phyloP scores from a whole-genome alignment of 1,140 invertebrate species.

The Myzus persicae region DNA sequence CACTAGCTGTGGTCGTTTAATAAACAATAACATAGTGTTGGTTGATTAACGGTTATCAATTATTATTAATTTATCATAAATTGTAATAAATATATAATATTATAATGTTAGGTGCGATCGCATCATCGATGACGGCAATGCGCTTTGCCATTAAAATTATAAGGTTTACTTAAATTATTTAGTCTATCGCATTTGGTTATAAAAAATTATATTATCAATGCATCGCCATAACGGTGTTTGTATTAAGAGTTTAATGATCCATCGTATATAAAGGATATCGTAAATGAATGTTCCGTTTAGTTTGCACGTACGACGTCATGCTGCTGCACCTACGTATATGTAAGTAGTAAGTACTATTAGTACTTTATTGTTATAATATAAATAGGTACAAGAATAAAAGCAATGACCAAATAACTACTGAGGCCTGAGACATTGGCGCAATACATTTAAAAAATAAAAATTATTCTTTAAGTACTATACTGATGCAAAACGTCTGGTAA shows the following conservation, averaged over 20 bases:
- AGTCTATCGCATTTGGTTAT: neutral
- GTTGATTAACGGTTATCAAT: neutral
- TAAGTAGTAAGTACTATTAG: no score
- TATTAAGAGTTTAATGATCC: neutral
- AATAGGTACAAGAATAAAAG: no score
- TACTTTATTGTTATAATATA: no score
- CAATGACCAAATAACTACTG: no score
- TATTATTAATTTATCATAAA: neutral
- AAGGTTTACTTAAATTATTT: neutral
- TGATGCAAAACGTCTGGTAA: no score
- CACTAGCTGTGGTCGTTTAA: neutral
- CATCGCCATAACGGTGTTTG: neutral
- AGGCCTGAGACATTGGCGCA: no score
- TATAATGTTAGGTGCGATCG: neutral
- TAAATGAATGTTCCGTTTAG: neutral
- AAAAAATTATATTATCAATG: neutral
- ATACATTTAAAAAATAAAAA: no score
- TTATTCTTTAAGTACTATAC: no score
- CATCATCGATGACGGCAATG: neutral
- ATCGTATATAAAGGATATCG: neutral
- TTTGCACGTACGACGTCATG: neutral
- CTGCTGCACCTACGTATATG: neutral
- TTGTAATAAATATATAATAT: neutral
- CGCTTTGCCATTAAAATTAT: neutral
- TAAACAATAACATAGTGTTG: neutral